Evolutionary conservation across 2,113 vertebrate species (phyloP), one percentile per base, ranked within the genome.

Genomic region (Orcinus orca): DNA sequence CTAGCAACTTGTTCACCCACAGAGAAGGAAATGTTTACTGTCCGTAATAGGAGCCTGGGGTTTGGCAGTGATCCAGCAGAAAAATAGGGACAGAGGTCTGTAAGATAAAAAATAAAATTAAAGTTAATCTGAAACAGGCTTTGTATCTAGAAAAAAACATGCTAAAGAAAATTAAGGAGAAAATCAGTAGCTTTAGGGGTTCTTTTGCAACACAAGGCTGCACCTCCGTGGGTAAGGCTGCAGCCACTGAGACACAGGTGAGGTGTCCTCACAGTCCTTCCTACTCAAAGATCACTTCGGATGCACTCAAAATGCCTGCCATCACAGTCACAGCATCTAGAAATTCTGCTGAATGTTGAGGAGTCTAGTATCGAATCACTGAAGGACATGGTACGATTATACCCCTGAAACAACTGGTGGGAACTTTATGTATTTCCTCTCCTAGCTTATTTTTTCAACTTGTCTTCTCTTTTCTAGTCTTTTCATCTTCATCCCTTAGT

Each of bases 91-190:
- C 26, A 84, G 41, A 55, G 5, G 63, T 85, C 41, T 29, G 1
- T 68, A 67, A 90, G 71, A 73, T 73, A 76, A 92, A 25, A 86
- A 83, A 83, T 70, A n/a, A 74, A 94, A 90, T 44, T 86, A 63
- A 90, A 47, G 15, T 38, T 95, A 79, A 80, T 77, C 29, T 50
- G 36, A 96, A 93, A 87, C 26, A 71, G 17, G 13, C 2, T 85
- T 53, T 38, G 7, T 68, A n/a, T 60, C 47, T 71, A 92, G 81
- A 79, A 87, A 87, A 79, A 83, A 87, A 53, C 33, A 71, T 18
- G 36, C 20, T 53, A 63, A 88, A 82, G 44, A 83, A 90, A 95
- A 71, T 76, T 86, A 81, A 38, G 44, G 41, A 88, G 47, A 79
- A 77, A 53, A 73, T 31, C 55, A 47, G 7, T n/a, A 80, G n/a